Percentiles rank a stretch among this genome's conserved stretches.
phyloP scores from a whole-genome alignment of 2,113 vertebrate species.

The Petromus typicus region DNA sequence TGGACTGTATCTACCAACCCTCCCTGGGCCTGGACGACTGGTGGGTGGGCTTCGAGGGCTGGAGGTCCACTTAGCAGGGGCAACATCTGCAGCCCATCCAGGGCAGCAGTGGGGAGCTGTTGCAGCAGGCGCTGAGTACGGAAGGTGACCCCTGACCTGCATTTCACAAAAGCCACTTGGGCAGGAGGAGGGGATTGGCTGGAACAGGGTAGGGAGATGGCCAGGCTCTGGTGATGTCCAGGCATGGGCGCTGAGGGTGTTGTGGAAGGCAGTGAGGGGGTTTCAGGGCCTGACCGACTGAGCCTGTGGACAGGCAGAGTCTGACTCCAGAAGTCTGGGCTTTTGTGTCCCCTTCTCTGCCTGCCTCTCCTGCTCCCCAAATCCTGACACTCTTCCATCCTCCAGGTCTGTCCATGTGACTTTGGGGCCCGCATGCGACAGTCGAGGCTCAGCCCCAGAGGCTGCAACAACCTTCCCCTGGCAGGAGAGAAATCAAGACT shows the following conservation, averaged over 20 bases:
- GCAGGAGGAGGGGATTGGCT: not conserved
- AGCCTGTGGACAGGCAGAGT: not conserved
- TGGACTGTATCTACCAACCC: not conserved
- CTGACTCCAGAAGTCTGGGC: not conserved
- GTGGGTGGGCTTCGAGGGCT: not conserved
- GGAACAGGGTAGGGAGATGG: not conserved
- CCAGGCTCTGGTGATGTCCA: not conserved
- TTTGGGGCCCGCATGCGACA: not conserved
- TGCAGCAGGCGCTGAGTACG: not conserved
- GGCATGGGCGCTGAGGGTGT: too few relatives aligned
- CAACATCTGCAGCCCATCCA: not conserved
- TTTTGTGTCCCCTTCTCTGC: not conserved
- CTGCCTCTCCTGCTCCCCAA: not conserved
- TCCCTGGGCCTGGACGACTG: not conserved
- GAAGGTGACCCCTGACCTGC: not conserved
- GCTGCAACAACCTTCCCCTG: not conserved
- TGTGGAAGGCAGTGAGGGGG: too few relatives aligned
- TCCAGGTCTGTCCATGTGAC: accelerated
- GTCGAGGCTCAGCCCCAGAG: not conserved
- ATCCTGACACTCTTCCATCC: not conserved
- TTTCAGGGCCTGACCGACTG: not conserved
- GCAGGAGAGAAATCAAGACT: slow-evolving; percentile 56
- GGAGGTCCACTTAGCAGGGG: not conserved
- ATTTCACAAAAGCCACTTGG: not conserved
- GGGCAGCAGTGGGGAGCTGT: not conserved